Evolutionary conservation across 2,888 invertebrate species (phyloP).

Genomic region (Xylota segnis): DNA sequence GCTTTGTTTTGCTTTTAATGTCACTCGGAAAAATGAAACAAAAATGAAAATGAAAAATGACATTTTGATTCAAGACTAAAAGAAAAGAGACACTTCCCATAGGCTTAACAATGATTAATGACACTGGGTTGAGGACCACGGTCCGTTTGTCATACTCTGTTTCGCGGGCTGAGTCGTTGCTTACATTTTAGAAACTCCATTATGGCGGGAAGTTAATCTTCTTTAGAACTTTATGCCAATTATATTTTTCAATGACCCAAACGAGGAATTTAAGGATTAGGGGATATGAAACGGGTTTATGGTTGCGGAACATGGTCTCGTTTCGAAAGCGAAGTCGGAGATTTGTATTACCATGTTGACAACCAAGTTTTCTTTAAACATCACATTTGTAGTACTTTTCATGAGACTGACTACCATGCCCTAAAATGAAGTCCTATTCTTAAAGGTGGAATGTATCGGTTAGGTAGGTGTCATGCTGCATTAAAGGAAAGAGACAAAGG

Average conservation of each 20-base stretch:
- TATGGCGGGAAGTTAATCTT: conserved; percentile 41
- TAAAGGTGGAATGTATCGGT: no score
- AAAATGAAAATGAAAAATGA: conserved; percentile 70
- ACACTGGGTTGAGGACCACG: background rate
- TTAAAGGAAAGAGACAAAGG: no score
- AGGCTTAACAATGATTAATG: conserved; percentile 75
- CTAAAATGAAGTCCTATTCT: no score
- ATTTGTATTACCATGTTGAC: no score
- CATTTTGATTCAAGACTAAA: conserved; percentile 64
- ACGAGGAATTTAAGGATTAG: background rate
- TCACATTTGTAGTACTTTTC: no score
- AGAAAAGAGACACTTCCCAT: conserved; percentile 59
- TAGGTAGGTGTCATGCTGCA: no score
- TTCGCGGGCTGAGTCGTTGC: conserved; percentile 19
- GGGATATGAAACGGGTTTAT: background rate
- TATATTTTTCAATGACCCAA: conserved; percentile 14
- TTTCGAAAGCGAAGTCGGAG: no score
- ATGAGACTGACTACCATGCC: no score
- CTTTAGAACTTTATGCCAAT: conserved; percentile 47
- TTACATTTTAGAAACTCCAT: conserved; percentile 5
- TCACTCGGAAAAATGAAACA: conserved; percentile 29
- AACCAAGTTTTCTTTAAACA: no score
- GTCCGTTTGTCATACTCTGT: conserved; percentile 67
- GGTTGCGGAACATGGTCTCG: background rate
- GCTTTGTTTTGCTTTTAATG: conserved; percentile 2